A percentile compares a stretch with the other conserved stretches of the same genome.
Conservation (phyloP, 2,113 vertebrate species). For the Brienomyrus longianalis region DNA sequence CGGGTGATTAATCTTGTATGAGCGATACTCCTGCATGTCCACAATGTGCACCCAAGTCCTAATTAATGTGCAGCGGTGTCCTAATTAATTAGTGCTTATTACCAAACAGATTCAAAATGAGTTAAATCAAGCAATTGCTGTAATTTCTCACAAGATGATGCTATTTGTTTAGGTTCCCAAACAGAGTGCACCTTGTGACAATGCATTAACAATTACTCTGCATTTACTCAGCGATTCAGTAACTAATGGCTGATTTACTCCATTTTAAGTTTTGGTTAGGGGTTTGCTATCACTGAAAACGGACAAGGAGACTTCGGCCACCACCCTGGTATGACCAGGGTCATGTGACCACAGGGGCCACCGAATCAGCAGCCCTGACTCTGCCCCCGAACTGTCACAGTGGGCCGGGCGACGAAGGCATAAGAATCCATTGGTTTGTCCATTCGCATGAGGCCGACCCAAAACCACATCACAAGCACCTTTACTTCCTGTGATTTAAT, state of each 20-base stretch:
- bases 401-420: neutral
- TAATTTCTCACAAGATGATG: neutral
- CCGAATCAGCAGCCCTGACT: neutral
- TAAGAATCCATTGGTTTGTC: neutral
- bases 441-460: neutral
- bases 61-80: neutral
- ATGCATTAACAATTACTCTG: neutral
- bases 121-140: neutral
- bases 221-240: neutral
- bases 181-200: neutral
- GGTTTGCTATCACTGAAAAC: neutral
- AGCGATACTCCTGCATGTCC: neutral
- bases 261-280: neutral
- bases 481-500: neutral
- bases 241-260: neutral
- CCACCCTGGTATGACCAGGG: neutral
- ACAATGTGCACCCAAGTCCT: neutral
- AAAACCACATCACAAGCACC: neutral
- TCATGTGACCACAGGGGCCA: neutral
- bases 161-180: neutral
- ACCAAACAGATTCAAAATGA: neutral
- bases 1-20: neutral
- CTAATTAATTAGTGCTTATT: neutral
- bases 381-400: neutral
- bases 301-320: neutral